phyloP scores from a whole-genome alignment of 1,140 invertebrate genomes.

The Drosophila nebulosa region DNA sequence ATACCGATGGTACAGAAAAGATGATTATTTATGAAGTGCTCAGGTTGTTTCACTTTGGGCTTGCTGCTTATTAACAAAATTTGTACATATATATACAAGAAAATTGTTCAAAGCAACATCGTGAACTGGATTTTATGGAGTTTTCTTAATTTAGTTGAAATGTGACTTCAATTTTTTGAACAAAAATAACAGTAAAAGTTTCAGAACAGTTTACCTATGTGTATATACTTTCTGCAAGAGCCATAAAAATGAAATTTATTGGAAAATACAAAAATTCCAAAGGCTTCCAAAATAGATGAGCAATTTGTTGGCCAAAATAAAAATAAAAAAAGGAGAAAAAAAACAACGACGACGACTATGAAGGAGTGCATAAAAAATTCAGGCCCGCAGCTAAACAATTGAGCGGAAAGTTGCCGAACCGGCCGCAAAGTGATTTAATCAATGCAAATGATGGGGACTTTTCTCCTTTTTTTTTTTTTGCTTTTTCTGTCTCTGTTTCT shows the following conservation, averaged over 20 bases:
- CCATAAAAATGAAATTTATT: conserved; percentile 36
- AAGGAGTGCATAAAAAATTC: conserved; percentile 45
- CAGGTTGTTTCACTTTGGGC: no score
- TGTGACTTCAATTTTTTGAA: not conserved
- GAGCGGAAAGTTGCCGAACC: conserved; percentile 59
- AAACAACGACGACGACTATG: conserved; percentile 11
- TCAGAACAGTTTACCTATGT: not conserved
- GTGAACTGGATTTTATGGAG: not conserved
- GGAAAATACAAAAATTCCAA: conserved; percentile 47
- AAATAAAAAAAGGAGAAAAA: conserved; percentile 7
- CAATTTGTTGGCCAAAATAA: conserved; percentile 53
- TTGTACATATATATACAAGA: not conserved
- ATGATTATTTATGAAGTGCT: not conserved
- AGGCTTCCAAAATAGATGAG: conserved; percentile 49
- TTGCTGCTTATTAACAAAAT: no score
- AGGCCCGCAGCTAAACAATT: conserved; percentile 41
- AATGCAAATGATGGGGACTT: conserved; percentile 60
- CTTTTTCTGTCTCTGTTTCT: not conserved
- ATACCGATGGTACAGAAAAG: not conserved
- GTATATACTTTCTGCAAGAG: not conserved
- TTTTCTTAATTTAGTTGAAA: not conserved
- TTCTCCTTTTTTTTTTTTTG: conserved; percentile 30
- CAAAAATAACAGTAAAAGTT: not conserved
- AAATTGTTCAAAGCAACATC: not conserved
- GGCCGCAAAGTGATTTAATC: conserved; percentile 73